Evolutionary conservation across 2,888 invertebrate genomes (phyloP).

Genomic region (Chesias legatella): DNA sequence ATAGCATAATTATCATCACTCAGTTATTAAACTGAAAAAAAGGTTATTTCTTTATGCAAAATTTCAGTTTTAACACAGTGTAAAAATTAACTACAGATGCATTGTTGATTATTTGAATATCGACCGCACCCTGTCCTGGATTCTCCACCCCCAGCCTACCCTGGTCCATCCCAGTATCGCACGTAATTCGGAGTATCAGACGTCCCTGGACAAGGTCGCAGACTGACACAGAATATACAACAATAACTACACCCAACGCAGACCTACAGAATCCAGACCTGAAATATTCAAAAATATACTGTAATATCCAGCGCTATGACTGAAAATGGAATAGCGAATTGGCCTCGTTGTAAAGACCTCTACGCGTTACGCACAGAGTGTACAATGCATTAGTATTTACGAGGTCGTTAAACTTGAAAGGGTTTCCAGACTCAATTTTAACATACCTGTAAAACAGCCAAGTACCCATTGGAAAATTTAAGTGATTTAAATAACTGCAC

Average conservation of each 20-base stretch:
- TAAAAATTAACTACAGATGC: slow-evolving; percentile 30
- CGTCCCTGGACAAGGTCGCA: slow-evolving; percentile 76
- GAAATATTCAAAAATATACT: slow-evolving; percentile 10
- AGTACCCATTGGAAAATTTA: too few relatives aligned
- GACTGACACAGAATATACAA: slow-evolving; percentile 40
- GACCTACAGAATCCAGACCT: too few relatives aligned
- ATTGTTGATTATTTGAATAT: slow-evolving; percentile 58
- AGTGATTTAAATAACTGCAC: too few relatives aligned
- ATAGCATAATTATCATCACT: too few relatives aligned
- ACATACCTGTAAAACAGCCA: too few relatives aligned
- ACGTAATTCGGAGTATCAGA: slow-evolving; percentile 55
- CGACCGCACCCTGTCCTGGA: slow-evolving; percentile 35
- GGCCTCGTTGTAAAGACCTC: too few relatives aligned
- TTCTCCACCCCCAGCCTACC: slow-evolving; percentile 26
- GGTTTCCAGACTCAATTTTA: slow-evolving; percentile 18
- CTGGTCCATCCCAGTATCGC: slow-evolving; percentile 31
- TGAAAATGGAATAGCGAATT: too few relatives aligned
- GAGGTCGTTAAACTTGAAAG: slow-evolving; percentile 49
- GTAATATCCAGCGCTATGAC: neutral
- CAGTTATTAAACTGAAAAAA: too few relatives aligned
- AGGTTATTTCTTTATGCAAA: too few relatives aligned
- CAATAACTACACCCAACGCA: slow-evolving; percentile 33
- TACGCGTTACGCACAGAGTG: slow-evolving; percentile 43
- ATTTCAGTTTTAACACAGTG: too few relatives aligned
- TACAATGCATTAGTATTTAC: slow-evolving; percentile 30